Percentiles rank a stretch among this genome's conserved stretches.
These are phyloP conservation scores for Andricus quercusramuli DNA, from an alignment of 2,888 invertebrate species.

Conservation along the genomic window DNA sequence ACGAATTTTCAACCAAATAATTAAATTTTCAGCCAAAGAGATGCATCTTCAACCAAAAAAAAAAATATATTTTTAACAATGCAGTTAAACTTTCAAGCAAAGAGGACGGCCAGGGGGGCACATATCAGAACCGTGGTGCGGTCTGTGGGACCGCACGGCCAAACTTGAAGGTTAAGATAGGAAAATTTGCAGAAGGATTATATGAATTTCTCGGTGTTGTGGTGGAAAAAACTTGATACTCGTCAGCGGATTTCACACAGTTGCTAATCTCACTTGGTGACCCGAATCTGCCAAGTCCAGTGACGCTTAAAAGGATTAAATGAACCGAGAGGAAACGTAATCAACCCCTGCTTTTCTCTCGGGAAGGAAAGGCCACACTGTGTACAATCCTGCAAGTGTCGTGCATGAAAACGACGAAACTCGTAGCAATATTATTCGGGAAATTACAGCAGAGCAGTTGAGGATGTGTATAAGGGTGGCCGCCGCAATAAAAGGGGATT, in stretches of 20 bases:
- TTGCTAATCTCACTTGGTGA: slow-evolving; percentile 15
- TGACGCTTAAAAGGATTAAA: slow-evolving; percentile 19
- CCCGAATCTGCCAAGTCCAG: slow-evolving; percentile 24
- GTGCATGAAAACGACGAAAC: slow-evolving; percentile 23
- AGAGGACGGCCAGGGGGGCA: too few relatives aligned
- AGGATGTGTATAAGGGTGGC: background rate
- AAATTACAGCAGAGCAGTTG: slow-evolving; percentile 16
- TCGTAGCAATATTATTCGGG: slow-evolving; percentile 32
- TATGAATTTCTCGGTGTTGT: background rate
- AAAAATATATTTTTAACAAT: too few relatives aligned
- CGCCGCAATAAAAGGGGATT: slow-evolving; percentile 28
- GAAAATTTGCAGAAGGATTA: background rate
- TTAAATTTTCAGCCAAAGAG: too few relatives aligned
- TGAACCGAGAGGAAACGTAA: slow-evolving; percentile 3
- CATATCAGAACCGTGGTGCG: too few relatives aligned
- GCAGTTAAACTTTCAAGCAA: too few relatives aligned
- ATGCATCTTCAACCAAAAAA: too few relatives aligned
- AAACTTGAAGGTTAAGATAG: too few relatives aligned
- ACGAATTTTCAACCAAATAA: too few relatives aligned
- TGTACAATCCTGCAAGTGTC: slow-evolving; percentile 17
- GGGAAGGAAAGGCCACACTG: slow-evolving; percentile 6
- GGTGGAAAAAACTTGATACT: background rate
- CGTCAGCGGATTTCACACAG: slow-evolving; percentile 6
- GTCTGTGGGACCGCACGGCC: too few relatives aligned
- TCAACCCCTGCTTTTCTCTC: slow-evolving; percentile 2